A percentile compares a stretch with the other conserved stretches of the same genome.
phyloP scores from a whole-genome alignment of 2,797 vertebrate genomes.

The Eurystomus glaucurus region DNA sequence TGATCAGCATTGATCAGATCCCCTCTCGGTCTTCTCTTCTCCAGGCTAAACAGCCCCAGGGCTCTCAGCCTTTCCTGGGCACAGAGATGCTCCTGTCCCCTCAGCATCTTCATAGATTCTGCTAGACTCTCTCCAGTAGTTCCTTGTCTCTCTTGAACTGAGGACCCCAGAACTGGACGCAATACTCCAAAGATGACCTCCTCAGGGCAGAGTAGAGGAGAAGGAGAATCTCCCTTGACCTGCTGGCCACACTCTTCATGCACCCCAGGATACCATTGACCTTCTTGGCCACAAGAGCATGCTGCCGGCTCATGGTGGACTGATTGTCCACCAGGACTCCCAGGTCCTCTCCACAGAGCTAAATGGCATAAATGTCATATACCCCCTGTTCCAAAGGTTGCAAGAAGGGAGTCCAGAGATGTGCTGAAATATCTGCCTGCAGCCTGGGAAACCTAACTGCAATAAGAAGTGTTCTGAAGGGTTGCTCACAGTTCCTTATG shows the following conservation, averaged over 20 bases:
- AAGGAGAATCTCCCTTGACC: not conserved
- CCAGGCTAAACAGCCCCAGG: not conserved
- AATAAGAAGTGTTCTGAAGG: not conserved
- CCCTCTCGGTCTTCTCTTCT: not conserved
- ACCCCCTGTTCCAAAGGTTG: not conserved
- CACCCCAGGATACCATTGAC: not conserved
- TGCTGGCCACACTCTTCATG: not conserved
- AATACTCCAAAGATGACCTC: not conserved
- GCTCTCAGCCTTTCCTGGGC: not conserved
- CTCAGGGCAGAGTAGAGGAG: not conserved
- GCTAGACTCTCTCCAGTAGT: not conserved
- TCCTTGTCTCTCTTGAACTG: not conserved
- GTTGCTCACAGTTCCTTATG: not conserved
- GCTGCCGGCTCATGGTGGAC: not conserved
- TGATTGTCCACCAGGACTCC: not conserved
- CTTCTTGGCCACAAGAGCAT: not conserved
- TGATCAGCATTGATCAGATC: not conserved
- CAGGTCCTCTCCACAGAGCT: not conserved
- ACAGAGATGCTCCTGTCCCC: not conserved
- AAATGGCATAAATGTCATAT: accelerated
- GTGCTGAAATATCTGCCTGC: not conserved
- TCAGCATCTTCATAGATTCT: not conserved
- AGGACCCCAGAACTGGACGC: not conserved
- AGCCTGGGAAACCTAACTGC: not conserved
- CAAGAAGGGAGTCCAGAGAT: not conserved